Evolutionary conservation across 2,797 vertebrate species (phyloP).

Genomic region (Labroides dimidiatus): DNA sequence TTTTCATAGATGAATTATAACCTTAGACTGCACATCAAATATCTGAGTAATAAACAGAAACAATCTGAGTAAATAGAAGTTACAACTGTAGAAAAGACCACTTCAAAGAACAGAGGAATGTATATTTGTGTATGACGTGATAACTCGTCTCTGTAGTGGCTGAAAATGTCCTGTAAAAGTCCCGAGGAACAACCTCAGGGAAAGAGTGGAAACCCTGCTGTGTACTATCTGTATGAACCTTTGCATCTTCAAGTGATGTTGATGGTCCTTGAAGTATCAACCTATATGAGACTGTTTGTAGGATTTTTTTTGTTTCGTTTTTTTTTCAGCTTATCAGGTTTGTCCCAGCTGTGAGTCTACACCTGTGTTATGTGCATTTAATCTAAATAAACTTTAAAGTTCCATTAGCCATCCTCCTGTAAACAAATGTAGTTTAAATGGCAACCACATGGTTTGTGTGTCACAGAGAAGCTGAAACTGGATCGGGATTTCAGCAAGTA

Average conservation of each 20-base stretch:
- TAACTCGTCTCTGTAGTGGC: too few relatives aligned
- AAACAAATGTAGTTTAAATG: constrained; percentile 20
- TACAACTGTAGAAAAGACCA: too few relatives aligned
- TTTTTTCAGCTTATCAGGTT: neutral
- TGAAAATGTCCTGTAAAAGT: too few relatives aligned
- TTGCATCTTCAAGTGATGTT: neutral
- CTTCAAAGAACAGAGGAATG: too few relatives aligned
- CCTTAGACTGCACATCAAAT: too few relatives aligned
- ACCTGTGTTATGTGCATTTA: constrained; percentile 7
- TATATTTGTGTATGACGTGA: too few relatives aligned
- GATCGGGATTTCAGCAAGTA: constrained; percentile 96
- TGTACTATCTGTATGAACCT: constrained; percentile 9
- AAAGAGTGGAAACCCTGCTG: too few relatives aligned
- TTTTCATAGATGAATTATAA: too few relatives aligned
- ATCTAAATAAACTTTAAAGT: constrained; percentile 26
- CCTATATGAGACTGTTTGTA: neutral
- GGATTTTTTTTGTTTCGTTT: too few relatives aligned
- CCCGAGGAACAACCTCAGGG: too few relatives aligned
- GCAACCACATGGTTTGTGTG: constrained; percentile 41
- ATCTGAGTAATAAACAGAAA: too few relatives aligned
- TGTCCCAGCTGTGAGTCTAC: constrained; percentile 4
- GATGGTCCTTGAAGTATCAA: neutral
- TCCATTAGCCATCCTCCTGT: neutral
- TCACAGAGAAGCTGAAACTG: constrained; percentile 92
- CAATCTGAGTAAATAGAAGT: too few relatives aligned